These are phyloP conservation scores for Loris lydekkerianus DNA, from an alignment of 2,797 vertebrate species.

Conservation along the genomic window DNA sequence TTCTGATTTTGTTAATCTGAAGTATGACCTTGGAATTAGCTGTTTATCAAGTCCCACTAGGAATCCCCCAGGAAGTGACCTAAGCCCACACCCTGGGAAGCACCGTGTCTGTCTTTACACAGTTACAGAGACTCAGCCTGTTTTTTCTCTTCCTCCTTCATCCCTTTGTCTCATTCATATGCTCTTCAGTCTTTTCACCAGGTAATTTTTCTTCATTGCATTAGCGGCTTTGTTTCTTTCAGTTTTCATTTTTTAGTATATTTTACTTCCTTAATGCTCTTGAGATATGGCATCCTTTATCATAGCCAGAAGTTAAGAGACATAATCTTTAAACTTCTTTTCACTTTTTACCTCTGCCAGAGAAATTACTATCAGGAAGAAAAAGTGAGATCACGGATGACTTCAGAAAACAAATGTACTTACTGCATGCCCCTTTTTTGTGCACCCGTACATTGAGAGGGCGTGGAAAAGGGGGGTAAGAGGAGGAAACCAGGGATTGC, in stretches of 20 bases:
- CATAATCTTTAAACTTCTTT: neutral
- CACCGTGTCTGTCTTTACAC: neutral
- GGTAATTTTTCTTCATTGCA: neutral
- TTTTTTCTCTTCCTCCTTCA: neutral
- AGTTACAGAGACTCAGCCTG: neutral
- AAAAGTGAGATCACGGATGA: neutral
- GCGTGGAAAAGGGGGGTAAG: fast-evolving
- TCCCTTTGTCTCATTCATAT: neutral
- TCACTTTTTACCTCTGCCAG: neutral
- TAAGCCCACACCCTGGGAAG: neutral
- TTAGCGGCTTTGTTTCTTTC: neutral
- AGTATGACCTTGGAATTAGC: neutral
- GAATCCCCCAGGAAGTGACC: neutral
- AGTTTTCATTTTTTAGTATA: neutral
- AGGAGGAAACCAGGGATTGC: too few species aligned
- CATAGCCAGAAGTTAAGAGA: neutral
- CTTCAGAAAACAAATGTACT: neutral
- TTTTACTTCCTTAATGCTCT: neutral
- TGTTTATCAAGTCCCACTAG: neutral
- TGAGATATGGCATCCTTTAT: neutral
- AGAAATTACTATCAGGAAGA: neutral
- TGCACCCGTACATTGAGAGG: neutral
- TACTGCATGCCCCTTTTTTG: neutral
- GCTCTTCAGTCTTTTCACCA: neutral
- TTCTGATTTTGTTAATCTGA: slow-evolving; percentile 16